Evolutionary conservation across 2,113 vertebrate genomes (phyloP).

Genomic region (Siniperca chuatsi): DNA sequence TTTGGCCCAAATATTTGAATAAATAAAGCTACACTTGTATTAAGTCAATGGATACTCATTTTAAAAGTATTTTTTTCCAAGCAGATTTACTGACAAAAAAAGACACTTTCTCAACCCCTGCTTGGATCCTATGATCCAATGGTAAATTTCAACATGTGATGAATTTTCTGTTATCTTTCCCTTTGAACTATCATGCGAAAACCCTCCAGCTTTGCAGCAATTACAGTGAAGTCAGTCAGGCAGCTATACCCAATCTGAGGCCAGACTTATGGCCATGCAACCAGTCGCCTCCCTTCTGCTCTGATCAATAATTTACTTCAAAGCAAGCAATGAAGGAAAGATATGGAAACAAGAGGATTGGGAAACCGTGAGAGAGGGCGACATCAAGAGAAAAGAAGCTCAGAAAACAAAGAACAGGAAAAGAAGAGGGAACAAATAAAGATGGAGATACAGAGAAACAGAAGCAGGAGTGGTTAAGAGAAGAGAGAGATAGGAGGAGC

Average conservation of each 20-base stretch:
- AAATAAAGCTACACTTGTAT: background rate
- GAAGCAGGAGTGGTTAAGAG: conserved; percentile 64
- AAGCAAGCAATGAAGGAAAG: conserved; percentile 36
- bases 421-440: conserved; percentile 45
- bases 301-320: conserved; percentile 70
- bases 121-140: background rate
- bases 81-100: background rate
- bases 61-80: background rate
- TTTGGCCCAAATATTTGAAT: background rate
- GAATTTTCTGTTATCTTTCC: conserved; percentile 15
- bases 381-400: conserved; percentile 19
- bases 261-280: conserved; percentile 36
- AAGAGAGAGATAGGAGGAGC: conserved; percentile 70
- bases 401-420: conserved; percentile 37
- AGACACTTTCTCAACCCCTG: background rate
- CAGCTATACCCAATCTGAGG: conserved; percentile 46
- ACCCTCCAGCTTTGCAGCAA: conserved; percentile 39
- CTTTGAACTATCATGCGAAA: conserved; percentile 34
- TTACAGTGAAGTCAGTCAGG: conserved; percentile 49
- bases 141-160: conserved; percentile 11
- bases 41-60: background rate
- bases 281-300: conserved; percentile 48
- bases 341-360: conserved; percentile 14
- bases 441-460: conserved; percentile 66
- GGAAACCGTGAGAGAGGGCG: conserved; percentile 4